Conservation (phyloP, 2,113 vertebrate genomes). For the Pitta sordida region DNA sequence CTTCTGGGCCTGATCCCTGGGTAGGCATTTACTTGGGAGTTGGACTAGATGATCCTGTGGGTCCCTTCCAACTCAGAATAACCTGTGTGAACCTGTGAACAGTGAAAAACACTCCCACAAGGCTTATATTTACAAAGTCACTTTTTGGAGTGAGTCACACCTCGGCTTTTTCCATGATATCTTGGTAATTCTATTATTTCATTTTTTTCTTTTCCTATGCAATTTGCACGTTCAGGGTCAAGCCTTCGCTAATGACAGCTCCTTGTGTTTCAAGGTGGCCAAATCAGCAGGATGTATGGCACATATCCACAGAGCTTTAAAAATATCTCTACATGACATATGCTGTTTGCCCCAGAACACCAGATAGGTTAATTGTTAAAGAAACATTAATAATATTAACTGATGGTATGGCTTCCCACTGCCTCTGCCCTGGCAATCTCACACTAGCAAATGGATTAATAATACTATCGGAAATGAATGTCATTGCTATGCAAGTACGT, state of each 20-base stretch:
- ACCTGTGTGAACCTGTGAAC: no score
- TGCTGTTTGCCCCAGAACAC: conserved; percentile 54
- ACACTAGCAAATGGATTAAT: conserved; percentile 73
- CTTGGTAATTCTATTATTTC: conserved; percentile 22
- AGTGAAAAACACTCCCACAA: background rate
- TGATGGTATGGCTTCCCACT: conserved; percentile 36
- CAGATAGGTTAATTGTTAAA: conserved; percentile 61
- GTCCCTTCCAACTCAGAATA: no score
- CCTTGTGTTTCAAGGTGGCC: conserved; percentile 1
- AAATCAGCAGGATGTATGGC: background rate
- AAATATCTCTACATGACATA: conserved; percentile 43
- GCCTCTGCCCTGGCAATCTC: conserved; percentile 44
- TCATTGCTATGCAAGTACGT: conserved; percentile 64
- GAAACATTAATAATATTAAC: conserved; percentile 60
- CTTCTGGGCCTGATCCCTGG: no score
- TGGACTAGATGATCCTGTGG: no score
- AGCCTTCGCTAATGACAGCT: background rate
- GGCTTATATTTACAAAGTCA: background rate
- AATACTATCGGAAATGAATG: conserved; percentile 72
- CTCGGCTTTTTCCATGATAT: background rate
- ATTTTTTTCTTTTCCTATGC: background rate
- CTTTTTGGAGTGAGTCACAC: background rate
- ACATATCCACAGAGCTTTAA: conserved; percentile 42
- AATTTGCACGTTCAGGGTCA: conserved; percentile 15
- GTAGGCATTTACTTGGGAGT: no score